These are phyloP conservation scores for Micrastur ruficollis DNA, from an alignment of 2,797 vertebrate species.

Conservation along the genomic window DNA sequence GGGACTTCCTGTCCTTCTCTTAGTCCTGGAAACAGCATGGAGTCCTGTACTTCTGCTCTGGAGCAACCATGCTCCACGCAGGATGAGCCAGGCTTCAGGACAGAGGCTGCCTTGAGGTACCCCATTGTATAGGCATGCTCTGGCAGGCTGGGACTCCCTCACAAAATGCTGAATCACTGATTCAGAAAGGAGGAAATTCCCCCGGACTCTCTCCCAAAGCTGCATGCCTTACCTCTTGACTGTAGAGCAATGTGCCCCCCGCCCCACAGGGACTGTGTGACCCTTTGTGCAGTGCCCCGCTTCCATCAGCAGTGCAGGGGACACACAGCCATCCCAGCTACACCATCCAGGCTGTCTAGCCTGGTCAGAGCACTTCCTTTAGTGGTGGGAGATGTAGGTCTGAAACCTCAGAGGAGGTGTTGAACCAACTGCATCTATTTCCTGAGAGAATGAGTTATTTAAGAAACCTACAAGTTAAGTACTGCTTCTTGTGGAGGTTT, in stretches of 20 bases:
- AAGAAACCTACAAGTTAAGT: accelerated
- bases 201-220: accelerated
- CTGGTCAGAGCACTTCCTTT: not conserved
- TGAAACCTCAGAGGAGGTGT: not conserved
- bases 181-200: not conserved
- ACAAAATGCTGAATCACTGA: not conserved
- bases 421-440: not conserved
- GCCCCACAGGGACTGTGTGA: not conserved
- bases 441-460: not conserved
- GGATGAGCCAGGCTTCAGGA: not conserved
- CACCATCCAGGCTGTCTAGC: not conserved
- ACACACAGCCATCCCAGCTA: accelerated
- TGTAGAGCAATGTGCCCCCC: not conserved
- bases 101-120: not conserved
- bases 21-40: not conserved
- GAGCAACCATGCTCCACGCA: not conserved
- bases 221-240: not conserved
- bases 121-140: not conserved
- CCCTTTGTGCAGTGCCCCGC: accelerated
- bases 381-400: not conserved
- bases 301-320: not conserved
- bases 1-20: not conserved
- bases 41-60: not conserved
- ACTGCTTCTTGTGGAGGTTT: not conserved
- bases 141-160: not conserved